These are phyloP conservation scores for Poecilia picta DNA, from an alignment of 2,797 vertebrate species.

Conservation along the genomic window DNA sequence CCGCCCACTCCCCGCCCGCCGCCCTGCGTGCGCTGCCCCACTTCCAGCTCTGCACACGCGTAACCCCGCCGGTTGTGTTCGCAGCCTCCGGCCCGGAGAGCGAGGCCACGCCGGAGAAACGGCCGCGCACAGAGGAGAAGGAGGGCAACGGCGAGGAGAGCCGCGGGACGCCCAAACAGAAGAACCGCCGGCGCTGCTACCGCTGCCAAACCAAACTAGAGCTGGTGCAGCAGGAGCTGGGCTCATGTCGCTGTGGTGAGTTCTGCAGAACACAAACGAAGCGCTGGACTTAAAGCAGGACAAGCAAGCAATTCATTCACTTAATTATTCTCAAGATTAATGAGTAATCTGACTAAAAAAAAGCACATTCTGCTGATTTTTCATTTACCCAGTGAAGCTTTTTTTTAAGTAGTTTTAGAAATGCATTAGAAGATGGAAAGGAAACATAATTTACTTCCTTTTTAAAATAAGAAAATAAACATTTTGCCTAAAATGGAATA, in stretches of 20 bases:
- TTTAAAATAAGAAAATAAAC: too few species aligned
- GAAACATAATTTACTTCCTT: too few species aligned
- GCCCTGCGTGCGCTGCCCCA: not conserved
- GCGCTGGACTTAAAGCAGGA: too few species aligned
- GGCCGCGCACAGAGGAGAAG: constrained; percentile 85
- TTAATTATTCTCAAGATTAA: too few species aligned
- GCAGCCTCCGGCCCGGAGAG: constrained; percentile 91
- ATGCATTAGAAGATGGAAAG: too few species aligned
- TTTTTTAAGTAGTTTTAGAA: too few species aligned
- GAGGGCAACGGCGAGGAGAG: constrained; percentile 81
- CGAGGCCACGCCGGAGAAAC: constrained; percentile 93
- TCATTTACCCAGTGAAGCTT: too few species aligned
- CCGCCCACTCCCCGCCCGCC: not conserved
- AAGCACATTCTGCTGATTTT: too few species aligned
- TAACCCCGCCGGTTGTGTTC: not conserved
- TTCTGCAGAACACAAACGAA: constrained; percentile 6
- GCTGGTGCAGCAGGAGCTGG: constrained; percentile 95
- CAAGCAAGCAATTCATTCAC: too few species aligned
- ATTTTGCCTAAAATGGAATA: too few species aligned
- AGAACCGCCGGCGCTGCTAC: constrained; percentile 95
- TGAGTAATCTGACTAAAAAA: too few species aligned
- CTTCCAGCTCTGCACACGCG: not conserved
- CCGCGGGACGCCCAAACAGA: constrained; percentile 90
- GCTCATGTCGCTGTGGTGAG: constrained; percentile 94
- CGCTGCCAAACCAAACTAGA: constrained; percentile 99